These are phyloP conservation scores for Poecilia gillii DNA, from an alignment of 2,797 vertebrate species.

Conservation along the genomic window DNA sequence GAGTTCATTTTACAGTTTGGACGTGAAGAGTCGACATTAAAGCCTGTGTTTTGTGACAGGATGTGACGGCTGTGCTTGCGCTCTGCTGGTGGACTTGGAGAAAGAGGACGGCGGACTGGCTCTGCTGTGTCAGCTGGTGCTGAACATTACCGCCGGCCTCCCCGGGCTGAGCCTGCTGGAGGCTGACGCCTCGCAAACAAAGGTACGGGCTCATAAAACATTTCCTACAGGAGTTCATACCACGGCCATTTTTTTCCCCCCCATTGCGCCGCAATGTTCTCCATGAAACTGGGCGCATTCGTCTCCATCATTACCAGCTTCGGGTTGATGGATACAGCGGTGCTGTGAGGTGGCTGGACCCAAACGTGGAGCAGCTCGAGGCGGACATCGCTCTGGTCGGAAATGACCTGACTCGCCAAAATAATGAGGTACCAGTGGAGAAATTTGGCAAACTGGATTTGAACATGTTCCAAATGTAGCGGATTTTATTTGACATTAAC, in stretches of 20 bases:
- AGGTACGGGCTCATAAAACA: slow-evolving; percentile 70
- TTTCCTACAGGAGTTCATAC: background rate
- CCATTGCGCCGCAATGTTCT: background rate
- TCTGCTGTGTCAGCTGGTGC: slow-evolving; percentile 76
- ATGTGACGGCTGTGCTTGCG: slow-evolving; percentile 82
- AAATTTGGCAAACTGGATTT: background rate
- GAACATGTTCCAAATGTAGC: background rate
- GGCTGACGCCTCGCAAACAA: slow-evolving; percentile 71
- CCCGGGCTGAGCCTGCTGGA: slow-evolving; percentile 59
- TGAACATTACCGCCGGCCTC: slow-evolving; percentile 51
- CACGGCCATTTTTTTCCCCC: fast-evolving
- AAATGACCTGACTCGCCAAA: background rate
- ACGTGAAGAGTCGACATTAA: too few species aligned
- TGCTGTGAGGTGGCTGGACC: background rate
- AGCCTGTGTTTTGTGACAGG: slow-evolving; percentile 68
- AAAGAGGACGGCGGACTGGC: slow-evolving; percentile 70
- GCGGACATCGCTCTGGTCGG: background rate
- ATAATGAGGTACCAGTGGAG: background rate
- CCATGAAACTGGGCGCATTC: too few species aligned
- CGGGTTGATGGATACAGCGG: background rate
- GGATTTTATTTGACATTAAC: background rate
- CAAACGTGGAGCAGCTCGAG: background rate
- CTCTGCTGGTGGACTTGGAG: slow-evolving; percentile 79
- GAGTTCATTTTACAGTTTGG: background rate
- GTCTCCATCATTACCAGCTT: too few species aligned